Evolutionary conservation across 1,140 invertebrate species (phyloP).

Genomic region (Drosophila ambigua): DNA sequence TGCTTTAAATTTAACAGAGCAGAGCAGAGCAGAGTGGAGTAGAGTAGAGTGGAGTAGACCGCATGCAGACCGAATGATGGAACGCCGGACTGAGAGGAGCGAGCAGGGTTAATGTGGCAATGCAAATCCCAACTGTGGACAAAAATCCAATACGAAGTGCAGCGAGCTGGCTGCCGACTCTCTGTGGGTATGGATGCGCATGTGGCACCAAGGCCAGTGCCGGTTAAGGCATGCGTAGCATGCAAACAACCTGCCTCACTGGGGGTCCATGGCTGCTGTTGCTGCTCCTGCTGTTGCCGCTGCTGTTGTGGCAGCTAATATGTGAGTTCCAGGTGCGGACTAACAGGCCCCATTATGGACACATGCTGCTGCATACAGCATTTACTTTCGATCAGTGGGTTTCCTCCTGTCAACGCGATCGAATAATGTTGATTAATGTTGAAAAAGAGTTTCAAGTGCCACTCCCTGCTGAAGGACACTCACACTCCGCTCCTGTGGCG

Average conservation of each 20-base stretch:
- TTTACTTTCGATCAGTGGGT: background rate
- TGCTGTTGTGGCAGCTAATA: slow-evolving; percentile 27
- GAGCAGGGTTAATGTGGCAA: slow-evolving; percentile 18
- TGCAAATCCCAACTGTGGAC: slow-evolving; percentile 53
- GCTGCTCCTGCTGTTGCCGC: slow-evolving; percentile 6
- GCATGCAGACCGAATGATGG: background rate
- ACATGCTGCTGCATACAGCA: no score
- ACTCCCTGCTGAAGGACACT: no score
- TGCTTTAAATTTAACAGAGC: slow-evolving; percentile 36
- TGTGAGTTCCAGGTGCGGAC: slow-evolving; percentile 23
- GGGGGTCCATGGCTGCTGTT: slow-evolving; percentile 13
- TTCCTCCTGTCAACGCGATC: no score
- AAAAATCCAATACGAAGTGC: slow-evolving; percentile 56
- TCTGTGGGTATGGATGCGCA: slow-evolving; percentile 10
- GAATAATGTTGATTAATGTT: background rate
- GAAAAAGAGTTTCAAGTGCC: background rate
- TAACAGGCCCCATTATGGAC: background rate
- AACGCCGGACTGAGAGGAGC: background rate
- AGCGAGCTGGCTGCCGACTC: slow-evolving; percentile 4
- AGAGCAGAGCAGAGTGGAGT: background rate
- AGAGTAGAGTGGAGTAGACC: no score
- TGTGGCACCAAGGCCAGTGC: slow-evolving; percentile 35
- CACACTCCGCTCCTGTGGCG: slow-evolving; percentile 23
- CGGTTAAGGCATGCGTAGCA: slow-evolving; percentile 62
- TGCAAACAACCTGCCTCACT: slow-evolving; percentile 50